phyloP scores from a whole-genome alignment of 2,113 vertebrate genomes.

The Centrocercus urophasianus region DNA sequence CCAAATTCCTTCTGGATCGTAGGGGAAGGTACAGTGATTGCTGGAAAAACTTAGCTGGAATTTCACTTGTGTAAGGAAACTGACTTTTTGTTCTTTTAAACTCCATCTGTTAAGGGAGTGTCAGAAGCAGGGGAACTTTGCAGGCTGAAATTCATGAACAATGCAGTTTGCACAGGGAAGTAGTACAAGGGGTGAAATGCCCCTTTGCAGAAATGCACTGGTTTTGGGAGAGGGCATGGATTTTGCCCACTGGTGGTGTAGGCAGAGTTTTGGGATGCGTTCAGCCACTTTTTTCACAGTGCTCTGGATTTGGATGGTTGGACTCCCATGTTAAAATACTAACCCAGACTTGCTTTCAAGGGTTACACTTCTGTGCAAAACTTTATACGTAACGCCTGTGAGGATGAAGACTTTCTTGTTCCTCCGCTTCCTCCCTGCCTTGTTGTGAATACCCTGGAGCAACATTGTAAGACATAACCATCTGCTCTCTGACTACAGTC shows the following conservation, averaged over 20 bases:
- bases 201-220: background rate
- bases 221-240: background rate
- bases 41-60: background rate
- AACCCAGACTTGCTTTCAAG: background rate
- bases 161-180: background rate
- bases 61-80: background rate
- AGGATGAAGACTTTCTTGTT: slow-evolving; percentile 20
- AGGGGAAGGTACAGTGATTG: background rate
- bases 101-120: background rate
- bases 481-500: slow-evolving; percentile 36
- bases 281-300: background rate
- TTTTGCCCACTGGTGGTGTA: background rate
- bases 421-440: background rate
- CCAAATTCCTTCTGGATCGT: background rate
- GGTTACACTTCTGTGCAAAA: background rate
- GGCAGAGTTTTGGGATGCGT: background rate
- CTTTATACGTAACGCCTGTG: slow-evolving; percentile 10
- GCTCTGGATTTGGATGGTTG: background rate
- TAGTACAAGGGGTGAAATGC: rapidly evolving
- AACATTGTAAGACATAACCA: slow-evolving; percentile 24
- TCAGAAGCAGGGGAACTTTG: background rate
- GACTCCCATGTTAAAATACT: background rate
- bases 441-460: background rate
- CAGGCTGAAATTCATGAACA: background rate
- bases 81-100: background rate